Conservation (phyloP, 2,888 invertebrate genomes). For the Adela reaumurella region DNA sequence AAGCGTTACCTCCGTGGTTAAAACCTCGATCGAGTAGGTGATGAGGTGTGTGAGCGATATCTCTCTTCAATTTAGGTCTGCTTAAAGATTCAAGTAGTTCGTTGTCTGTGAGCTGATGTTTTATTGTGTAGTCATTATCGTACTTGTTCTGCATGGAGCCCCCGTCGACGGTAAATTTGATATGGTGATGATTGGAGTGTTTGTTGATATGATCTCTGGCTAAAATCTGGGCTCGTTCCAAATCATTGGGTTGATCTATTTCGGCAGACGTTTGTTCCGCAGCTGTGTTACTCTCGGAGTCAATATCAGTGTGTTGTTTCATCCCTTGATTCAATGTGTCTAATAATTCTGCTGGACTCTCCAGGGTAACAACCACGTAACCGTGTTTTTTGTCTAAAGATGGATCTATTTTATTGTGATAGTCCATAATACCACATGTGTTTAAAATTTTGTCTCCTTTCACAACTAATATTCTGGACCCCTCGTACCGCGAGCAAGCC, state of each 20-base stretch:
- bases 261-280: not conserved
- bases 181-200: not conserved
- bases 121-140: constrained; percentile 6
- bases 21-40: constrained; percentile 69
- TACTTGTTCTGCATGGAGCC: constrained; percentile 10
- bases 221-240: not conserved
- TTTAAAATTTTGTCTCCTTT: constrained; percentile 73
- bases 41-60: constrained; percentile 25
- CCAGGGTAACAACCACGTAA: constrained; percentile 44
- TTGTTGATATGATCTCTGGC: not conserved
- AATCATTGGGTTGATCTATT: not conserved
- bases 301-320: not conserved
- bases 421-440: constrained; percentile 74
- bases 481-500: constrained; percentile 75
- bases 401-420: constrained; percentile 61
- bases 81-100: too few species aligned
- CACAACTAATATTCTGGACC: constrained; percentile 76
- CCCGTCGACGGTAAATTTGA: constrained; percentile 5
- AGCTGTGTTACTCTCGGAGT: not conserved
- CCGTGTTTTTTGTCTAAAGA: constrained; percentile 58
- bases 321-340: constrained; percentile 8
- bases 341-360: constrained; percentile 24
- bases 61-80: constrained; percentile 19
- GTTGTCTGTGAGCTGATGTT: not conserved
- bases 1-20: constrained; percentile 72